Evolutionary conservation across 2,888 invertebrate genomes (phyloP).

Genomic region (Yponomeuta cagnagella): DNA sequence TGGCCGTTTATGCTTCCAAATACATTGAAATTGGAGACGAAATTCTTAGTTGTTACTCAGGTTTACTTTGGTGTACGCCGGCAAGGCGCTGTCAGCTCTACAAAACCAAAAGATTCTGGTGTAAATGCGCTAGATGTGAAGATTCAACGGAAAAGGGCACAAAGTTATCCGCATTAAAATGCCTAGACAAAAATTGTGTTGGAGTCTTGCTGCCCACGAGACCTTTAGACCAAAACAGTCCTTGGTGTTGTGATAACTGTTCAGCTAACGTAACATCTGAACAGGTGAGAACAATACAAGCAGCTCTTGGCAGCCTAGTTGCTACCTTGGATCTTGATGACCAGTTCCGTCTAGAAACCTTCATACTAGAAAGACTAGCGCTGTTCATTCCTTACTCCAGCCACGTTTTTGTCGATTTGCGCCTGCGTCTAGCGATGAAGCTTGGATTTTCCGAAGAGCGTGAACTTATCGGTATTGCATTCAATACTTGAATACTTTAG

Average conservation of each 20-base stretch:
- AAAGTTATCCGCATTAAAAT: conserved; percentile 69
- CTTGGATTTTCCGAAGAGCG: conserved; percentile 43
- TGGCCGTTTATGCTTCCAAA: conserved; percentile 75
- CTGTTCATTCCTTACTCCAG: conserved; percentile 51
- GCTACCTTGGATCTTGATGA: conserved; percentile 60
- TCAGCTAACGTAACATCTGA: conserved; percentile 40
- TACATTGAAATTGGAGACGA: conserved; percentile 76
- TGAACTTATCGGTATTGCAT: conserved; percentile 47
- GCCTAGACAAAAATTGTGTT: conserved; percentile 63
- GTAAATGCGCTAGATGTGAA: conserved; percentile 77
- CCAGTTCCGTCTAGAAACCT: conserved; percentile 59
- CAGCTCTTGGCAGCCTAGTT: conserved; percentile 72
- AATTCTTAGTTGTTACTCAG: conserved; percentile 79
- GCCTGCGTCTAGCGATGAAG: conserved; percentile 46
- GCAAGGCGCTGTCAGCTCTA: conserved; percentile 76
- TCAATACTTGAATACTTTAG: background rate
- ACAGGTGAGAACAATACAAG: conserved; percentile 63
- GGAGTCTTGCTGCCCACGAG: conserved; percentile 72
- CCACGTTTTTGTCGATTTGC: conserved; percentile 57
- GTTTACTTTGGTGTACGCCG: conserved; percentile 80
- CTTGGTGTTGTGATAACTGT: conserved; percentile 78
- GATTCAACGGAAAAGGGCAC: conserved; percentile 79
- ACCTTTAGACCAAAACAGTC: conserved; percentile 56
- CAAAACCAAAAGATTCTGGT: conserved; percentile 80
- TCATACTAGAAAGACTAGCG: conserved; percentile 46